Evolutionary conservation across 2,797 vertebrate genomes (phyloP), one percentile per base, ranked within the genome.

Genomic region (Macropus fuliginosus): DNA sequence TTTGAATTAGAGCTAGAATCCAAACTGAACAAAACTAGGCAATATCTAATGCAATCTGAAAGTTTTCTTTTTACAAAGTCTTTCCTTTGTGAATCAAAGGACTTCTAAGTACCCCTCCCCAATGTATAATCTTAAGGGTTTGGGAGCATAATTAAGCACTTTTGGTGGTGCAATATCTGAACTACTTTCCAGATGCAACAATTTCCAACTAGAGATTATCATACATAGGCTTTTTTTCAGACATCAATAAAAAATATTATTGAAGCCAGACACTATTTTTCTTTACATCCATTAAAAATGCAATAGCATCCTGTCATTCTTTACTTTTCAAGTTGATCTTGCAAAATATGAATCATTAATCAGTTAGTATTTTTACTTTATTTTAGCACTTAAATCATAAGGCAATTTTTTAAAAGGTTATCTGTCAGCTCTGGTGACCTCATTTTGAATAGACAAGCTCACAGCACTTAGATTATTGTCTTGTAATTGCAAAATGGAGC

Each of bases 401-500:
- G 93, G 2, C 93, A 95, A 94, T 97, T 94, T 92, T 97, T 87
- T 14, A 90, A 97, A 98, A 94, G 54, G 81, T 96, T 57, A 92
- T 93, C 93, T 95, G 57, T 97, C 96, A 94, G 94, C 56, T 96
- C 59, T 59, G 94, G 91, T 50, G 90, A 91, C 12, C 52, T 95
- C 97, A 92, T 94, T 95, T 97, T 92, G 96, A 96, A 92, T 89
- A 92, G 91, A 29, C 46, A 93, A 94, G 27, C 57, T 24, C 62
- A 74, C 6, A 54, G 55, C 34, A 94, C 24, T 95, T 93, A 94
- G 93, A 94, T 81, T 90, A 55, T 56, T n/a, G 31, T 31, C 54
- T 94, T 92, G 2, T 93, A 92, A 95, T 89, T 97, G 14, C 54
- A 91, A 55, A 87, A 92, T 94, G 54, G 91, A 96, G 66, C 28